Base-by-base conservation (phyloP, 2,113 vertebrate species). In the Ornithorhynchus anatinus region DNA sequence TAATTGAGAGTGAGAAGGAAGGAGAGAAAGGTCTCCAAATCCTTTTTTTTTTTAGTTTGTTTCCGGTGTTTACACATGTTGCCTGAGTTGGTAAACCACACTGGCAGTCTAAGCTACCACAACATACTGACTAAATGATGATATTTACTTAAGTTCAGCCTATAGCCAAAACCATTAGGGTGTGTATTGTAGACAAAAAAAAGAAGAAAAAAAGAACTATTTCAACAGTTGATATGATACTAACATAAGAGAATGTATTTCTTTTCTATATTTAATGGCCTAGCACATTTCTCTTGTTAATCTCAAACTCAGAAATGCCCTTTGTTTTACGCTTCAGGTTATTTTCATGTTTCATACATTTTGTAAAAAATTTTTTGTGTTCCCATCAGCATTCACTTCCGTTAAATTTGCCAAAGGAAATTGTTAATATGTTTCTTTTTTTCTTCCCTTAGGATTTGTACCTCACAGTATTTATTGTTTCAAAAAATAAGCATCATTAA, bases 21-120 rank as follows among this genome's bases (percentile, higher is more conserved):
- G 53, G 35, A 29, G 59, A 72, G 72, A 85, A 74, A 75, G 61
- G 84, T 68, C 85, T 88, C 79, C 65, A 48, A 82, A 79, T 81
- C 57, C 47, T 78, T 48, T 80, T 84, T 62, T 58, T 75, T 79
- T 74, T 32, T 82, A 72, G 84, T 89, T 89, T 89, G 84, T 91
- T 94, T 92, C 86, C 22, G 12, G 76, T 87, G 82, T 94, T 94
- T 94, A 92, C 90, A 89, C 78, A 80, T 86, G 72, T 91, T 91
- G 85, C 89, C 90, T 84, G 87, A 91, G 88, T 84, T 92, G 89
- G 89, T 92, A 91, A 89, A 86, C 91, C 92, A 89, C 90, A 88
- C 63, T 84, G 81, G 89, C 86, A 91, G 89, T 81, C 82, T 88
- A 77, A 45, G 52, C 86, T 88, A 91, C 89, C 91, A 86, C 91